phyloP scores from a whole-genome alignment of 2,888 invertebrate genomes.

The Xanthorhoe spadicearia region DNA sequence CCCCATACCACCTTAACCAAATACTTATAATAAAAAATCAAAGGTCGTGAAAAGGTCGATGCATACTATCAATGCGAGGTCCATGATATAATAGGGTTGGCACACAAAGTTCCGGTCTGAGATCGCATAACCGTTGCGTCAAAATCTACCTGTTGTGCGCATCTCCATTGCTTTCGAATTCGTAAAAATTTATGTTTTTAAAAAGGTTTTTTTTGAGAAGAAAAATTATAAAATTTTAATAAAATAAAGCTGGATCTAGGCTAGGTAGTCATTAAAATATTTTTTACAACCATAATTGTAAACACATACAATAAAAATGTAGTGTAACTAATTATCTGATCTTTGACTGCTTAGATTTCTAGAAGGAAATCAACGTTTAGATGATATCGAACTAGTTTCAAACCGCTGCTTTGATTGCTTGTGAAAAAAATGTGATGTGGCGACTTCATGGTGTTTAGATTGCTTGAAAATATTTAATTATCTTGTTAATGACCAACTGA shows the following conservation, averaged over 20 bases:
- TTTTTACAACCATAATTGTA: neutral
- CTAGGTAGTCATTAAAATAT: neutral
- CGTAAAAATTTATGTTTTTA: neutral
- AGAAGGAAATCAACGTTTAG: neutral
- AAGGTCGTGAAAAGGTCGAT: constrained; percentile 45
- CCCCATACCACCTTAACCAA: too few species aligned
- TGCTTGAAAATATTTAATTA: neutral
- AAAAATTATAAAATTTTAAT: too few species aligned
- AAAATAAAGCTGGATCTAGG: too few species aligned
- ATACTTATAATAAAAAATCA: constrained; percentile 19
- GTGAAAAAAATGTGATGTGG: too few species aligned
- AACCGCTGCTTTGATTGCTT: neutral
- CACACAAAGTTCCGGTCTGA: constrained; percentile 70
- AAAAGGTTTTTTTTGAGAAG: too few species aligned
- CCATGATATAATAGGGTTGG: constrained; percentile 71
- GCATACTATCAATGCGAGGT: constrained; percentile 50
- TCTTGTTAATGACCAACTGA: neutral
- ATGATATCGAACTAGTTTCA: neutral
- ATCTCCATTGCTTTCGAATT: constrained; percentile 49
- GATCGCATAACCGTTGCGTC: constrained; percentile 70
- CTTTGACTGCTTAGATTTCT: neutral
- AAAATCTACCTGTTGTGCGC: constrained; percentile 49
- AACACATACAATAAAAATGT: too few species aligned
- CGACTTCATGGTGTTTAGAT: too few species aligned
- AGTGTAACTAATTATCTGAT: neutral